Conservation (phyloP, 2,888 invertebrate genomes). For the Eilema griseolum region DNA sequence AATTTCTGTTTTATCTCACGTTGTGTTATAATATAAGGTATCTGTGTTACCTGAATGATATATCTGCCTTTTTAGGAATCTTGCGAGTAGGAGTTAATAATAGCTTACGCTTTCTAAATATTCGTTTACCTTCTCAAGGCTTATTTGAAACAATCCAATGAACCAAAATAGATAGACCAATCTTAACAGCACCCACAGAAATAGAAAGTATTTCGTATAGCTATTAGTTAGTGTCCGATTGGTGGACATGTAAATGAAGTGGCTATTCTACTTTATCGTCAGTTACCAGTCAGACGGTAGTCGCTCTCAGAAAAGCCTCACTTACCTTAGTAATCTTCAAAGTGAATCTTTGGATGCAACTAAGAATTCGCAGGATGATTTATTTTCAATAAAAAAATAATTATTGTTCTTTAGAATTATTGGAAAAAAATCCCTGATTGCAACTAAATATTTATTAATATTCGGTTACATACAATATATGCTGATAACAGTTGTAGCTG, state of each 20-base stretch:
- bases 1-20: neutral
- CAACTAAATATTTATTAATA: conserved; percentile 2
- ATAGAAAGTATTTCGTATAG: conserved; percentile 29
- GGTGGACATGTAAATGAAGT: neutral
- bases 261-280: neutral
- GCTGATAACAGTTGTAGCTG: conserved; percentile 13
- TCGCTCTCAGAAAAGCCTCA: too few species aligned
- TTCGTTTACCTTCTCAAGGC: conserved; percentile 31
- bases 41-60: neutral
- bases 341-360: too few species aligned
- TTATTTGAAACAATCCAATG: conserved; percentile 10
- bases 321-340: too few species aligned
- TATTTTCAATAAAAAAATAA: neutral
- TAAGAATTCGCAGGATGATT: too few species aligned
- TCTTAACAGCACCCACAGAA: conserved; percentile 22
- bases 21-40: neutral
- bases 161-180: conserved; percentile 38
- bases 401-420: neutral
- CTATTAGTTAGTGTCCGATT: conserved; percentile 22
- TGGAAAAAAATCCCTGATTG: neutral
- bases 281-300: too few species aligned
- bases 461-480: conserved; percentile 8
- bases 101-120: neutral
- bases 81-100: neutral
- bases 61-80: neutral